A percentile compares a stretch with the other conserved stretches of the same genome.
These are phyloP conservation scores for Liolophura sinensis DNA, from an alignment of 1,140 invertebrate species.

Conservation along the genomic window DNA sequence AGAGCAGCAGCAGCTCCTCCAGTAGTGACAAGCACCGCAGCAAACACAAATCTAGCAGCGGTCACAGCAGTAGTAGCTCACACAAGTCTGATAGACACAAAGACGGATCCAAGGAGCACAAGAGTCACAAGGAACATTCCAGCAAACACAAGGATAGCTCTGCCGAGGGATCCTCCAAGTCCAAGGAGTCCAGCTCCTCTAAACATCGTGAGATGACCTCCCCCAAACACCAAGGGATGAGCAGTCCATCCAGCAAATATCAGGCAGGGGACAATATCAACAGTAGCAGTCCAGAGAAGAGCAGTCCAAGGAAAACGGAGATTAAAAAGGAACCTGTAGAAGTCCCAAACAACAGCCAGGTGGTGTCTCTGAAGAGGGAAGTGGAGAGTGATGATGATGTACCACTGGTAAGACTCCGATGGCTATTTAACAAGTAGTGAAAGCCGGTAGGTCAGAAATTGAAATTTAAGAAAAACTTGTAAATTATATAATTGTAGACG, in stretches of 20 bases:
- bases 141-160: constrained; percentile 34
- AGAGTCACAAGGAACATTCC: constrained; percentile 27
- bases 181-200: constrained; percentile 17
- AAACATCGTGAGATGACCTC: constrained; percentile 10
- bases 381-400: constrained; percentile 73
- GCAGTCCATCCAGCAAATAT: constrained; percentile 16
- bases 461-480: constrained; percentile 1
- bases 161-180: constrained; percentile 8
- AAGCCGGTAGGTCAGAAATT: background rate
- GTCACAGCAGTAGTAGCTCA: constrained; percentile 9
- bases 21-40: constrained; percentile 30
- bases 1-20: constrained; percentile 20
- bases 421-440: constrained; percentile 3
- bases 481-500: background rate
- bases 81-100: constrained; percentile 17
- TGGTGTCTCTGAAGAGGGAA: constrained; percentile 50
- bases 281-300: background rate
- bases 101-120: constrained; percentile 16
- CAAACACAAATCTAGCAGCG: constrained; percentile 9
- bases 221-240: constrained; percentile 16
- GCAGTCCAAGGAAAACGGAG: constrained; percentile 19
- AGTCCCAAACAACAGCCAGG: constrained; percentile 7
- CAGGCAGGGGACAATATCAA: background rate
- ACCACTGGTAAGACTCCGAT: constrained; percentile 68
- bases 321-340: constrained; percentile 15